Conservation (phyloP, 2,888 invertebrate species). For the Orchesella flavescens region DNA sequence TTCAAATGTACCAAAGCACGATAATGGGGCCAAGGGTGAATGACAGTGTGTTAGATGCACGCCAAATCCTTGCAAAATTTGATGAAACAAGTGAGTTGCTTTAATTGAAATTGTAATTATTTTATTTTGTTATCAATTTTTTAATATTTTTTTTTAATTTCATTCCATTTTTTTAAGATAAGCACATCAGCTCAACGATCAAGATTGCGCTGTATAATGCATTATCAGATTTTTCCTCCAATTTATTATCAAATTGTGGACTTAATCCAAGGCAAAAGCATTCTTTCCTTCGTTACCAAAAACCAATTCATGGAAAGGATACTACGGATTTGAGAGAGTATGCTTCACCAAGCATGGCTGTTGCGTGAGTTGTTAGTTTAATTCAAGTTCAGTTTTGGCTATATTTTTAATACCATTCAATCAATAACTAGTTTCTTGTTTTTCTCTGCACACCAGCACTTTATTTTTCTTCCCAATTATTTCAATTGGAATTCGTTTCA, state of each 20-base stretch:
- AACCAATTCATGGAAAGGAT: constrained; percentile 48
- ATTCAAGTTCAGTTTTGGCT: too few species aligned
- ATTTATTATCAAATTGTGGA: constrained; percentile 82
- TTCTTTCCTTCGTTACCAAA: constrained; percentile 33
- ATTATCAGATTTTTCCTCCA: constrained; percentile 87
- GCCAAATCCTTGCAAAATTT: constrained; percentile 29
- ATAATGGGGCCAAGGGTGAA: constrained; percentile 22
- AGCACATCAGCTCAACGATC: constrained; percentile 89
- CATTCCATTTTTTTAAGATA: constrained; percentile 29
- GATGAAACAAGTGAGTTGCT: constrained; percentile 61
- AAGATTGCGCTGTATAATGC: constrained; percentile 88
- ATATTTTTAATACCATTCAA: too few species aligned
- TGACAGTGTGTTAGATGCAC: constrained; percentile 46
- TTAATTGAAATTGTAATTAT: too few species aligned
- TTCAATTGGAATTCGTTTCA: constrained; percentile 52
- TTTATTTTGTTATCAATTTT: too few species aligned
- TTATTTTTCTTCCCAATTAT: constrained; percentile 62
- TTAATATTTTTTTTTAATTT: too few species aligned
- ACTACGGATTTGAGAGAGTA: constrained; percentile 79
- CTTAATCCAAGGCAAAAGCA: constrained; percentile 87
- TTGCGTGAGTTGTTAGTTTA: constrained; percentile 20
- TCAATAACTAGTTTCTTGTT: too few species aligned
- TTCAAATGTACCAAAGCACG: constrained; percentile 8
- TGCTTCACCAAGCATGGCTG: constrained; percentile 93
- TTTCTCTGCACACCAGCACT: not conserved